Evolutionary conservation across 2,797 vertebrate species (phyloP).

Genomic region (Peromyscus attwateri): DNA sequence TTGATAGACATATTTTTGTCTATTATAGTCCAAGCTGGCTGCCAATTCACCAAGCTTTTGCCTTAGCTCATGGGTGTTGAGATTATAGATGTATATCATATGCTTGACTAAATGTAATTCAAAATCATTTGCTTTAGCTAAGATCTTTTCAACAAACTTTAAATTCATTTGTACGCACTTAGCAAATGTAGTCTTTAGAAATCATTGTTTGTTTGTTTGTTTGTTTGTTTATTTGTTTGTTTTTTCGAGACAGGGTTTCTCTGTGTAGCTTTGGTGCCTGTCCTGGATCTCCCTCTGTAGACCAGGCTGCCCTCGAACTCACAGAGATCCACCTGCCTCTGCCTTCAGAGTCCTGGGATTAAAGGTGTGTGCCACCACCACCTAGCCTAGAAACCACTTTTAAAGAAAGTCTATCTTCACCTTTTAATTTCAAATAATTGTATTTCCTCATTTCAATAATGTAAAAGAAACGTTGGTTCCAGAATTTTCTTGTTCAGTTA

Average conservation of each 20-base stretch:
- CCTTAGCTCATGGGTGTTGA: not conserved
- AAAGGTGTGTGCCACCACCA: too few species aligned
- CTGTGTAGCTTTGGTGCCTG: too few species aligned
- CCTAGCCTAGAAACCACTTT: too few species aligned
- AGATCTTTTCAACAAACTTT: not conserved
- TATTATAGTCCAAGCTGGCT: not conserved
- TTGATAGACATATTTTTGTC: not conserved
- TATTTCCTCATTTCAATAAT: not conserved
- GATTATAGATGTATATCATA: not conserved
- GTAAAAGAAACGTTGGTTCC: not conserved
- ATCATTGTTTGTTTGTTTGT: too few species aligned
- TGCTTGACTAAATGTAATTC: not conserved
- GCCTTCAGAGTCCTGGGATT: too few species aligned
- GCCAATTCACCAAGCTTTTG: not conserved
- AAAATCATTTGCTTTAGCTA: not conserved
- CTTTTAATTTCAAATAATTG: not conserved
- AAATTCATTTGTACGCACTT: not conserved
- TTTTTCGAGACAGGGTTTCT: too few species aligned
- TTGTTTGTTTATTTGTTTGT: too few species aligned
- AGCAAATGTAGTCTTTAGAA: too few species aligned
- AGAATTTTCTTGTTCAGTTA: not conserved
- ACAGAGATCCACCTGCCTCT: too few species aligned
- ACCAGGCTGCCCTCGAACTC: too few species aligned
- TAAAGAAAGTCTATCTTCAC: not conserved
- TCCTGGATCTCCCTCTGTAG: too few species aligned